Percentiles rank a stretch among this genome's conserved stretches.
Conservation (phyloP, 2,113 vertebrate species). For the Ophiodon elongatus region DNA sequence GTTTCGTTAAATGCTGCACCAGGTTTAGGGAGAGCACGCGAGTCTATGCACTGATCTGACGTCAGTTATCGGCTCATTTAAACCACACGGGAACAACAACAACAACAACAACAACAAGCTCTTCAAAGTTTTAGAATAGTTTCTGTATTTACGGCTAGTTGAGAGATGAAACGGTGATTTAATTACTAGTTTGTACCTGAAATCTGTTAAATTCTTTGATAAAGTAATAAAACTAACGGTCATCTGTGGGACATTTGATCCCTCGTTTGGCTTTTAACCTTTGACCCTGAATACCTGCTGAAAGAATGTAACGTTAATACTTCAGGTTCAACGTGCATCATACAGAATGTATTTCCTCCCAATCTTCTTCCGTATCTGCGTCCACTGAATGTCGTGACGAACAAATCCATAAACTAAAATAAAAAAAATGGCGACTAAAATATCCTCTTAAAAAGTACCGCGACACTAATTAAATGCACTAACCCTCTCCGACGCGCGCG, state of each 20-base stretch:
- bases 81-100: no score
- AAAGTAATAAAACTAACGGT: neutral
- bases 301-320: slow-evolving; percentile 20
- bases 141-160: neutral
- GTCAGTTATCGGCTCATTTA: no score
- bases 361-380: neutral
- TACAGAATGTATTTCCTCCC: slow-evolving; percentile 47
- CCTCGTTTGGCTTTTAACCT: neutral
- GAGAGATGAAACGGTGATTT: neutral
- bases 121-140: no score
- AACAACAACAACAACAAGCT: no score
- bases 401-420: neutral
- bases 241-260: neutral
- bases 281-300: neutral
- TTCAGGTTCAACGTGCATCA: slow-evolving; percentile 22
- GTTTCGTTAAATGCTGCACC: neutral
- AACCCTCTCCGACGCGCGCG: slow-evolving; percentile 27
- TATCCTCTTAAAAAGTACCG: neutral
- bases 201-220: neutral
- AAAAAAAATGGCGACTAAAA: neutral
- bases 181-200: neutral
- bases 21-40: no score
- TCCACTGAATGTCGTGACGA: slow-evolving; percentile 38
- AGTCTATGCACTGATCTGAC: no score
- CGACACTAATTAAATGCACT: slow-evolving; percentile 34